phyloP scores from a whole-genome alignment of 2,113 vertebrate species.

The Rallus limicola region DNA sequence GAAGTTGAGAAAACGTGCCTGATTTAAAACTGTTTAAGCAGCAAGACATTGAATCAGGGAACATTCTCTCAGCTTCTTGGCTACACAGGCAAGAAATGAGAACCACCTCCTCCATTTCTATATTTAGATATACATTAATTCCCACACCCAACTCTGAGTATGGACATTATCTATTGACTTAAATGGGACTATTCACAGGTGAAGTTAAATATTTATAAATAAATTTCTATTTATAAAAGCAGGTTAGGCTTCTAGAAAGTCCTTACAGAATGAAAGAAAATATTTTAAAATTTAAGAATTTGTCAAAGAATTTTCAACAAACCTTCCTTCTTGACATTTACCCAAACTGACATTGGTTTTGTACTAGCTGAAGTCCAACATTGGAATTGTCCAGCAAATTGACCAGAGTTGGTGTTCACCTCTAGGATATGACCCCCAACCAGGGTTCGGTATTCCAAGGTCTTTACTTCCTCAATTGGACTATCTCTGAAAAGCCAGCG shows the following conservation, averaged over 20 bases:
- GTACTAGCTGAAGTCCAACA: conserved; percentile 72
- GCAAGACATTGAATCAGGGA: background rate
- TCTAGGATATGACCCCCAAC: conserved; percentile 81
- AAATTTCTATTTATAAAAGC: background rate
- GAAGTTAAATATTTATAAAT: background rate
- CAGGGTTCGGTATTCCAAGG: conserved; percentile 71
- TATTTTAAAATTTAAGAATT: conserved; percentile 38
- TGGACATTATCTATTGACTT: background rate
- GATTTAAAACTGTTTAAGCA: background rate
- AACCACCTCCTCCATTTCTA: too few species aligned
- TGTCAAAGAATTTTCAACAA: conserved; percentile 60
- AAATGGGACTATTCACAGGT: background rate
- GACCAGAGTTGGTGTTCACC: conserved; percentile 74
- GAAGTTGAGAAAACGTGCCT: background rate
- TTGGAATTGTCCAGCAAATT: conserved; percentile 73
- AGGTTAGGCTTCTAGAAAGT: background rate
- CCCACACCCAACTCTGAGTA: background rate
- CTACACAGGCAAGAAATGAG: background rate
- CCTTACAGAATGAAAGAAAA: background rate
- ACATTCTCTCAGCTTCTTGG: background rate
- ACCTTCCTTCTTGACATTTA: conserved; percentile 79
- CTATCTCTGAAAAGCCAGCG: conserved; percentile 78
- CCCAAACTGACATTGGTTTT: conserved; percentile 78
- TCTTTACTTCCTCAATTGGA: conserved; percentile 62
- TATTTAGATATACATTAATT: background rate